Evolutionary conservation across 2,797 vertebrate genomes (phyloP), one percentile per base, ranked within the genome.

Genomic region (Anguilla anguilla): DNA sequence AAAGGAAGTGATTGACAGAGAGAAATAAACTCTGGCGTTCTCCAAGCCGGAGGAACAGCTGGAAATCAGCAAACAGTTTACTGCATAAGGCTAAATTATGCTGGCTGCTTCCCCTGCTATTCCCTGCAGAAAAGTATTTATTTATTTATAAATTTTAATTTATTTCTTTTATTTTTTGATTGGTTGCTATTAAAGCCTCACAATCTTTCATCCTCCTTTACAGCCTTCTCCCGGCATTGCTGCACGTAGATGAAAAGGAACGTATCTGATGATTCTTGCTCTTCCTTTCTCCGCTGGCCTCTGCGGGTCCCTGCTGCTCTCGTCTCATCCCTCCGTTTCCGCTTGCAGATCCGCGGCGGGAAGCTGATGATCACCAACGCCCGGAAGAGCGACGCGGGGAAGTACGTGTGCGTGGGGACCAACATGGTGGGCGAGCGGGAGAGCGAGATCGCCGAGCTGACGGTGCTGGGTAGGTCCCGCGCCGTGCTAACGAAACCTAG

Each of bases 291-390:
- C n/a, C 31, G 2, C 84, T 3, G 59, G 3, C n/a, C n/a, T 87
- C 86, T 39, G 88, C 87, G 88, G 86, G 31, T 31, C 86, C 89
- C 67, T 88, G 79, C 82, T 88, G 85, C 6, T 28, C 39, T 49
- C 83, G 0, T 35, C 35, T 35, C 35, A 19, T 49, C 35, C 89
- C 85, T 57, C 55, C 86, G 91, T 91, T 69, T 92, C 88, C 67
- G 72, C 9, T 92, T 88, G 88, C 88, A 99, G 99, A 99, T 99
- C 91, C 97, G 99, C 90, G 98, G 99, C 92, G 98, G 98, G 84
- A 99, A 99, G 92, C 96, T 99, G 91, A 99, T 99, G 99, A 99
- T 99, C 94, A 99, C 99, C 46, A 99, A 99, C 17, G 98, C 98
- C 11, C 96, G 98, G 89, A 99, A 99, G 94, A 98, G 96, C 0